phyloP scores from a whole-genome alignment of 35 echinoderm and acorn worm genomes.

The Apostichopus californicus region DNA sequence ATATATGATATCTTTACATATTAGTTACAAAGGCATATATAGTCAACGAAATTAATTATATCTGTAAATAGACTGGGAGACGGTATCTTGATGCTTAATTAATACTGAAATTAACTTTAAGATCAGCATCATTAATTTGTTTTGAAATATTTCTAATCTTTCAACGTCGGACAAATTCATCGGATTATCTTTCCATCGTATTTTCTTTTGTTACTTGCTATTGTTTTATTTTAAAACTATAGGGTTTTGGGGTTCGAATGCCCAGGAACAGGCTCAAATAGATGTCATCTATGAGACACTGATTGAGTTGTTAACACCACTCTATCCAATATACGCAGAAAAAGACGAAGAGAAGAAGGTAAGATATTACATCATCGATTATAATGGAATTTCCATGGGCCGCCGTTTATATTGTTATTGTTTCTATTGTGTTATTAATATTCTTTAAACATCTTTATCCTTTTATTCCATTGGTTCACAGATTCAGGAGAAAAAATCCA shows the following conservation, averaged over 20 bases:
- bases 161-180: too few relatives aligned
- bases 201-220: neutral
- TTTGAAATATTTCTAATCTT: too few relatives aligned
- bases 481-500: neutral
- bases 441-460: neutral
- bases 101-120: too few relatives aligned
- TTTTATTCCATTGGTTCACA: neutral
- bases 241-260: conserved; percentile 31
- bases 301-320: neutral
- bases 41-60: too few relatives aligned
- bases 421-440: neutral
- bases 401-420: neutral
- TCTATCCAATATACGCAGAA: conserved; percentile 27
- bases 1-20: too few relatives aligned
- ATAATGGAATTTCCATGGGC: neutral
- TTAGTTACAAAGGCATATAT: too few relatives aligned
- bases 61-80: too few relatives aligned
- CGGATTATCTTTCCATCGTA: too few relatives aligned
- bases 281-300: conserved; percentile 25
- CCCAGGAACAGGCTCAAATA: conserved; percentile 6
- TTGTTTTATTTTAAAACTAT: neutral
- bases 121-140: too few relatives aligned
- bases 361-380: neutral
- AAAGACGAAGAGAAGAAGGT: conserved; percentile 60
- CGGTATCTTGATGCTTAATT: too few relatives aligned